Evolutionary conservation across 2,797 vertebrate genomes (phyloP), one percentile per base, ranked within the genome.

Genomic region (Tapera naevia): DNA sequence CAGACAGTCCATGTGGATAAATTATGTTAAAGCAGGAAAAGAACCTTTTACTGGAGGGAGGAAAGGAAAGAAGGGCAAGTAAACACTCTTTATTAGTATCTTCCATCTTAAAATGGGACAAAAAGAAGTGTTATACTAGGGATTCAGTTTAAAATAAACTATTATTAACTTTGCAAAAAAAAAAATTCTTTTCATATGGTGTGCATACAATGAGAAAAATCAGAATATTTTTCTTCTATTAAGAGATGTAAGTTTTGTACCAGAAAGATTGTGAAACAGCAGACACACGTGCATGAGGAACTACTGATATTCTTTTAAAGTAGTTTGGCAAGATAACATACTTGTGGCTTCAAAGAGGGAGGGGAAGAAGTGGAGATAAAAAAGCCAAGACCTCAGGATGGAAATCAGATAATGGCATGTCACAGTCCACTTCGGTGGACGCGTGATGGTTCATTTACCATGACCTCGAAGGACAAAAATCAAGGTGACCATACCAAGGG

Each of bases 211-310:
- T 69, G 11, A 35, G 11, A 75, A 82, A 88, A 84, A 88, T 23
- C 2, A 39, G 24, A 45, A 11, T 83, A 15, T 75, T 69, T 78
- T 65, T 53, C 33, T 84, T 75, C 18, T 74, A 1, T 56, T 65
- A 85, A n/a, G 27, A 75, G 13, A 27, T n/a, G 17, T 81, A 6
- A 15, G 62, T 45, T 81, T 90, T 75, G 3, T 56, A 66, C 43
- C 35, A 58, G n/a, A 19, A 46, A 57, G 33, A 43, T 6, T 35
- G 19, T 86, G 57, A 76, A 67, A 54, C 21, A 65, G 33, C 7
- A 37, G 46, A 6, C 23, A 48, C 51, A 58, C 0, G 0, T 56
- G 30, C 41, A 18, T 50, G 45, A 84, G 23, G 41, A 81, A 12
- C 21, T 84, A 37, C 1, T 57, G 41, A 75, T 82, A 75, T 81